Base-by-base conservation (phyloP, 2,113 vertebrate genomes). In the Xiphophorus couchianus region DNA sequence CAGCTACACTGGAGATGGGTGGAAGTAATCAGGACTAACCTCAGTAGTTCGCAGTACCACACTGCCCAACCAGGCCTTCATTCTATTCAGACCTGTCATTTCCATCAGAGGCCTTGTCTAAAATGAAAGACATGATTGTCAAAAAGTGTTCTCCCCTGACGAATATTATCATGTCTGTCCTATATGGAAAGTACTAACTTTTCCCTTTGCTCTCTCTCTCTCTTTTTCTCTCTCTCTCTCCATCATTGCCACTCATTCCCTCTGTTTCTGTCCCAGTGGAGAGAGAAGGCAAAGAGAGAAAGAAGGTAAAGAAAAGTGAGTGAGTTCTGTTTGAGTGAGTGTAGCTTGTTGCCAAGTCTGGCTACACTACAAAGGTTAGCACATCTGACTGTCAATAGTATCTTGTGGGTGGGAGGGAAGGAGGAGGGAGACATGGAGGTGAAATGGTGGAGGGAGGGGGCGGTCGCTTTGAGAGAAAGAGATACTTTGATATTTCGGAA, bases 401-500 rank as follows among this genome's bases (percentile, higher is more conserved):
- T 94, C 95, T 96, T 90, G 93, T 92, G 94, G 94, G 93, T 95
- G 95, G 94, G 86, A 82, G 87, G 80, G 79, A 78, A 68, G 84
- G 62, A 68, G 83, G 91, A 86, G 90, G 94, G 88, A 78, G 84
- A 85, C 73, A 76, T 60, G 84, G 92, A 91, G 93, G 95, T 95
- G 95, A 95, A 95, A 74, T 94, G 93, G 94, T 94, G 95, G 91
- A 92, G 94, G 60, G 31, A 30, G 74, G 83, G 61, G 81, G 90
- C 74, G 92, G 90, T 94, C 94, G 95, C 96, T 97, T 97, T 96
- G 97, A 97, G 97, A 97, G 96, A 96, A 97, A 97, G 96, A 97
- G 96, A 97, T 97, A 98, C 98, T 99, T 99, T 99, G 98, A 99
- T 99, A 99, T 99, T 98, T 98, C 95, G 97, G 97, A 96, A 97